Evolutionary conservation across 2,797 vertebrate species (phyloP), one percentile per base, ranked within the genome.

Genomic region (Vireo griseus): DNA sequence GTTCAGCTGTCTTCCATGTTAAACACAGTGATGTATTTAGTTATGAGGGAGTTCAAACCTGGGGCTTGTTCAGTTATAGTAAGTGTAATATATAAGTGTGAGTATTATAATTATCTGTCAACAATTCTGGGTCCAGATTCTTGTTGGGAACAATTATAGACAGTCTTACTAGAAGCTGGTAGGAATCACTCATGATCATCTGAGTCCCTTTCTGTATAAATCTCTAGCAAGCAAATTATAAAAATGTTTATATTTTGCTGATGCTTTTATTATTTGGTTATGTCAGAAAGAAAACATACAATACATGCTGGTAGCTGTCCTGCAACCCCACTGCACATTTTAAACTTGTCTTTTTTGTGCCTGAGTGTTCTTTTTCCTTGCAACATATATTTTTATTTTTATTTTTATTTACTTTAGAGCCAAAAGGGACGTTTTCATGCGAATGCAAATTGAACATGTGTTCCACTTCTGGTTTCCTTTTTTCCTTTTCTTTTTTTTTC

Each of bases 1-100:
- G 95, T 94, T 95, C 87, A 72, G 58, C 88, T 96, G 73, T 94
- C 77, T 84, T 74, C 61, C 35, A 37, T 58, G 88, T 88, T 95
- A 90, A 95, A 86, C 94, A 72, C 85, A 80, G 73, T 63, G 33
- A 67, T 19, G 16, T 91, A 61, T 95, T 84, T 95, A 66, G 28
- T 40, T 92, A 83, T 93, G 71, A 85, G 93, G 79, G 58, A 82
- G 54, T 94, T 96, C 94, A 75, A 90, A 75, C 28, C 29, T 77
- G 79, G 37, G 80, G 15, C 45, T 92, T 77, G 54, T 92, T 96
- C 80, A 68, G 28, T 94, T 92, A 18, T 21, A 10, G 40, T 25
- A 37, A 33, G 35, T 35, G 35, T 35, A 10, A 35, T 35, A 35
- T 62, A 48, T 89, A 89, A 94, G 86, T 4, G 3, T 71, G 39